These are phyloP conservation scores for Dryocosmus kuriphilus DNA, from an alignment of 2,888 invertebrate species.

Conservation along the genomic window DNA sequence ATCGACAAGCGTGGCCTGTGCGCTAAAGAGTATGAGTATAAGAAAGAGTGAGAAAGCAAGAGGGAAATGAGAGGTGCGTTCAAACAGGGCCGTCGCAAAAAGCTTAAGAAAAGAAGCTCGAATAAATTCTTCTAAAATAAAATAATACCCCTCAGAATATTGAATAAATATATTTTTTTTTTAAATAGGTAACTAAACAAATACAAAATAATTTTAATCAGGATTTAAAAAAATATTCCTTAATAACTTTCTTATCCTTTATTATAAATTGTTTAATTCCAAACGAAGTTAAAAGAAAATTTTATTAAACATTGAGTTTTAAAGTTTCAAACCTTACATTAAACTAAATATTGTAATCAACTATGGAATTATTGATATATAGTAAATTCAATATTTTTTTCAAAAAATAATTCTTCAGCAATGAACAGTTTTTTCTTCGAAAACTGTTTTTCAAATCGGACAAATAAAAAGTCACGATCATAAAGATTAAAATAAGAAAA, in stretches of 20 bases:
- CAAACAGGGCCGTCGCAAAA: slow-evolving; percentile 4
- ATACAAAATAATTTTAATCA: too few relatives aligned
- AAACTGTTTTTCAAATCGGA: not conserved
- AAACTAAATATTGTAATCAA: not conserved
- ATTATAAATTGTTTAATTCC: not conserved
- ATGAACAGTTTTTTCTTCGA: too few relatives aligned
- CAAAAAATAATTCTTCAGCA: too few relatives aligned
- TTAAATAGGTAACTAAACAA: too few relatives aligned
- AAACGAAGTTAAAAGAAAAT: not conserved
- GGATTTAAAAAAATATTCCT: not conserved
- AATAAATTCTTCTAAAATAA: not conserved
- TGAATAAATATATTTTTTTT: not conserved
- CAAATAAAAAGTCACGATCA: not conserved
- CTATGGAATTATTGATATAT: not conserved
- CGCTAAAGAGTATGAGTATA: not conserved
- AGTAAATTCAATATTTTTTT: not conserved
- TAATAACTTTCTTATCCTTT: not conserved
- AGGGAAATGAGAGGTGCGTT: not conserved
- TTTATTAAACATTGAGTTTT: not conserved
- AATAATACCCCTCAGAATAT: not conserved
- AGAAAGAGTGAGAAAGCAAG: not conserved
- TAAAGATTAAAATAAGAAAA: not conserved
- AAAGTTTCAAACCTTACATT: not conserved
- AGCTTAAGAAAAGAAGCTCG: not conserved
- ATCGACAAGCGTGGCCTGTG: slow-evolving; percentile 1